Evolutionary conservation across 2,113 vertebrate genomes (phyloP).

Genomic region (Caretta caretta): DNA sequence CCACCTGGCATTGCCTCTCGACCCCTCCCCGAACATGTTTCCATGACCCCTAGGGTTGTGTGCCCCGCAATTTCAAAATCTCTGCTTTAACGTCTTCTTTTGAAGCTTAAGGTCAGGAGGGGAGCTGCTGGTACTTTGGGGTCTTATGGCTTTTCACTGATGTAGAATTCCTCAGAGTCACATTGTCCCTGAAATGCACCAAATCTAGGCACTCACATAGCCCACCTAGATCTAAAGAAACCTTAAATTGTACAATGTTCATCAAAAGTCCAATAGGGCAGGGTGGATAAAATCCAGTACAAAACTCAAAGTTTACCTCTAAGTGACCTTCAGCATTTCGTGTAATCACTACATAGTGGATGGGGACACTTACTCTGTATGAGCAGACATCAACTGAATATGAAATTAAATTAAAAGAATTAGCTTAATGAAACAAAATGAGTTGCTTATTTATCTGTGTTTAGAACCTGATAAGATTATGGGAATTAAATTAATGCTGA

Average conservation of each 20-base stretch:
- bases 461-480: slow-evolving; percentile 16
- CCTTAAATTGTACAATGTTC: background rate
- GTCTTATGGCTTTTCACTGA: background rate
- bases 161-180: background rate
- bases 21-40: no score
- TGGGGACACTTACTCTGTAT: slow-evolving; percentile 4
- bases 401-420: slow-evolving; percentile 56
- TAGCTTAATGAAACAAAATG: slow-evolving; percentile 36
- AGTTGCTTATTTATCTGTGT: slow-evolving; percentile 14
- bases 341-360: slow-evolving; percentile 27
- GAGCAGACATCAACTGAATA: slow-evolving; percentile 40
- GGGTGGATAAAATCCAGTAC: background rate
- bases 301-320: slow-evolving; percentile 26
- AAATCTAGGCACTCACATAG: background rate
- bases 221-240: background rate
- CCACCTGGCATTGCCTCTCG: no score
- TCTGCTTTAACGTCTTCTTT: background rate
- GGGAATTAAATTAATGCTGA: background rate
- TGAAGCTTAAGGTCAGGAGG: background rate
- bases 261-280: background rate
- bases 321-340: slow-evolving; percentile 36
- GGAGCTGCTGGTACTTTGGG: background rate
- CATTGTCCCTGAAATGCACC: background rate
- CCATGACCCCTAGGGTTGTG: no score
- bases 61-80: no score